Evolutionary conservation across 2,888 invertebrate species (phyloP).

Genomic region (Drosophila vallismaia): DNA sequence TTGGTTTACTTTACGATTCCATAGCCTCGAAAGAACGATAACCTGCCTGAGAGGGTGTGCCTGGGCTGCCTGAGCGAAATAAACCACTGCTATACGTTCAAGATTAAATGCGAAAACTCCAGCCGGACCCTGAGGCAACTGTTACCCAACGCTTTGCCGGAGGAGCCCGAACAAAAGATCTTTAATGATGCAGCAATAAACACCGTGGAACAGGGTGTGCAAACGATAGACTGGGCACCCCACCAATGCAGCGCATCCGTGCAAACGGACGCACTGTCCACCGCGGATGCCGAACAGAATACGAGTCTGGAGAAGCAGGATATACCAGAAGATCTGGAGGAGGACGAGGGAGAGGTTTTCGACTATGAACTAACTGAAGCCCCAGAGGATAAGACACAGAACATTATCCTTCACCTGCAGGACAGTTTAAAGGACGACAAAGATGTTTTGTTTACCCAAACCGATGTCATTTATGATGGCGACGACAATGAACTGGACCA

Average conservation of each 20-base stretch:
- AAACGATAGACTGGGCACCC: conserved; percentile 37
- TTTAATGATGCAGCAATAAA: conserved; percentile 5
- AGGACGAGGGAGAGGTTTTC: conserved; percentile 33
- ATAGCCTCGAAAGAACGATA: conserved; percentile 80
- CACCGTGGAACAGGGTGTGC: conserved; percentile 45
- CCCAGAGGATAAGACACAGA: conserved; percentile 41
- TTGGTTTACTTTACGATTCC: conserved; percentile 2
- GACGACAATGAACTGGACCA: conserved; percentile 20
- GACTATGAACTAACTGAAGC: conserved; percentile 65
- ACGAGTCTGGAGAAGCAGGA: conserved; percentile 12
- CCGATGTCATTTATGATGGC: conserved; percentile 39
- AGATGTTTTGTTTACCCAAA: conserved; percentile 47
- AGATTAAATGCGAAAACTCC: conserved; percentile 83
- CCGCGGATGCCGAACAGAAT: conserved; percentile 32
- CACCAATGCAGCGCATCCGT: conserved; percentile 30
- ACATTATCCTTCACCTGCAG: conserved; percentile 52
- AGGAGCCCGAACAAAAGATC: conserved; percentile 45
- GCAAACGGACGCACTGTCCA: conserved; percentile 56
- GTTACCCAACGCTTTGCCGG: conserved; percentile 69
- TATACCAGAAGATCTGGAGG: conserved; percentile 3
- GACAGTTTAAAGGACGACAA: conserved; percentile 53
- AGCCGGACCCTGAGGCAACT: conserved; percentile 81
- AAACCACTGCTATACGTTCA: conserved; percentile 82
- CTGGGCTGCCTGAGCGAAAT: conserved; percentile 82
- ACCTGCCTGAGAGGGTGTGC: conserved; percentile 82